A percentile compares a stretch with the other conserved stretches of the same genome.
Conservation (phyloP, 2,888 invertebrate genomes). For the Rutpela maculata region DNA sequence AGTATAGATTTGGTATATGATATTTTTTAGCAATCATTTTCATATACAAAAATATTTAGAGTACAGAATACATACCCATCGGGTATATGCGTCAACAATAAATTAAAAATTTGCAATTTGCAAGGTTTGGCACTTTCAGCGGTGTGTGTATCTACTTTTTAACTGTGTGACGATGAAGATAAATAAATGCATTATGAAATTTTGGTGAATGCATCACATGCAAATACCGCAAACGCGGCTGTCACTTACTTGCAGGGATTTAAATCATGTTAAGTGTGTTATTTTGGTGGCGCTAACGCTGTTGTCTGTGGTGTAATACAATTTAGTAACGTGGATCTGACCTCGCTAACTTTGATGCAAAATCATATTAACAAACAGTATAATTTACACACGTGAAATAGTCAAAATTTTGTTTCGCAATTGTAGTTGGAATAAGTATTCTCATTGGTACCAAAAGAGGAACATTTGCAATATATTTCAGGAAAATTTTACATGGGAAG, state of each 20-base stretch:
- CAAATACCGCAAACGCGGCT: conserved; percentile 53
- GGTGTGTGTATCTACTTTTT: conserved; percentile 10
- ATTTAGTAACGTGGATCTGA: conserved; percentile 52
- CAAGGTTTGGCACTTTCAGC: conserved; percentile 23
- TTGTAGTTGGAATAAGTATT: no score
- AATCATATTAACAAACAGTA: conserved; percentile 14
- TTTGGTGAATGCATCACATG: conserved; percentile 49
- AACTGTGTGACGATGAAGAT: conserved; percentile 34
- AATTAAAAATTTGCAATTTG: conserved; percentile 34
- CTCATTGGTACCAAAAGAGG: no score
- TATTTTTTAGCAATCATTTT: neutral
- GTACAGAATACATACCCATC: neutral
- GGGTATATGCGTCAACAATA: conserved; percentile 1
- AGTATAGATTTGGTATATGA: no score
- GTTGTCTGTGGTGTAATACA: conserved; percentile 50
- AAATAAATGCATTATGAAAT: conserved; percentile 49
- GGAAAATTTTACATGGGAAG: no score
- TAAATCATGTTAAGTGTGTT: conserved; percentile 55
- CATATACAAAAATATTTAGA: neutral
- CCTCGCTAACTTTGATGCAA: conserved; percentile 45
- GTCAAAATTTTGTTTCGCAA: neutral
- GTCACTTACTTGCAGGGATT: conserved; percentile 54
- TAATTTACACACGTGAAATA: conserved; percentile 10
- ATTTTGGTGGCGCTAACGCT: conserved; percentile 49
- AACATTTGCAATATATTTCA: no score